Conservation (phyloP, 2,888 invertebrate genomes). For the Barypeithes pellucidus region DNA sequence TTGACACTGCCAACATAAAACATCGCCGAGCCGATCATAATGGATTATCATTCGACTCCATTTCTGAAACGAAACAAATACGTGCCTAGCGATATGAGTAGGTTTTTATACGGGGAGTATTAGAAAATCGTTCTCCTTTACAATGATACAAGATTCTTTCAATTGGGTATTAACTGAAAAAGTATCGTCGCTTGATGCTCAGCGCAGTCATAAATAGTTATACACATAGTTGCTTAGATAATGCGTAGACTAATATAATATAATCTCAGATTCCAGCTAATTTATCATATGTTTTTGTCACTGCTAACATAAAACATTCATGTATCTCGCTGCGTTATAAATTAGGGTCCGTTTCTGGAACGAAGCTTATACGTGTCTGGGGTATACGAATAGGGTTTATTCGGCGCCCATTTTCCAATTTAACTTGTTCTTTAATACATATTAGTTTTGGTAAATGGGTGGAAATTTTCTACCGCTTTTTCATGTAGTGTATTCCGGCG, state of each 20-base stretch:
- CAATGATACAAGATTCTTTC: no score
- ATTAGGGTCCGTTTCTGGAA: conserved; percentile 13
- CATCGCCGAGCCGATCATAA: background rate
- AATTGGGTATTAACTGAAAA: no score
- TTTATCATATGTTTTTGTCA: conserved; percentile 6
- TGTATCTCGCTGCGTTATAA: conserved; percentile 7
- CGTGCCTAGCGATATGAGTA: no score
- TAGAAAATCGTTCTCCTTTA: no score
- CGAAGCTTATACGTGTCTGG: conserved; percentile 8
- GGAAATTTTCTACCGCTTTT: background rate
- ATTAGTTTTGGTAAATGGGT: conserved; percentile 15
- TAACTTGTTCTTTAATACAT: conserved; percentile 17
- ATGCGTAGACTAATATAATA: background rate
- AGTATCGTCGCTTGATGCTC: no score
- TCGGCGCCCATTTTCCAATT: conserved; percentile 6
- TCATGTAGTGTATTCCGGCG: background rate
- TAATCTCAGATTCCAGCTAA: background rate
- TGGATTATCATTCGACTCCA: no score
- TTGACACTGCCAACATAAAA: background rate
- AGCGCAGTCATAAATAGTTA: no score
- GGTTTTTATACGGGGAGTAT: no score
- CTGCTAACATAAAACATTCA: conserved; percentile 4
- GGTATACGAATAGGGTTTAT: conserved; percentile 11
- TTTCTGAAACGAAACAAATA: no score
- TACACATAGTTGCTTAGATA: background rate